These are phyloP conservation scores for Monopterus albus DNA, from an alignment of 2,113 vertebrate species.

Conservation along the genomic window DNA sequence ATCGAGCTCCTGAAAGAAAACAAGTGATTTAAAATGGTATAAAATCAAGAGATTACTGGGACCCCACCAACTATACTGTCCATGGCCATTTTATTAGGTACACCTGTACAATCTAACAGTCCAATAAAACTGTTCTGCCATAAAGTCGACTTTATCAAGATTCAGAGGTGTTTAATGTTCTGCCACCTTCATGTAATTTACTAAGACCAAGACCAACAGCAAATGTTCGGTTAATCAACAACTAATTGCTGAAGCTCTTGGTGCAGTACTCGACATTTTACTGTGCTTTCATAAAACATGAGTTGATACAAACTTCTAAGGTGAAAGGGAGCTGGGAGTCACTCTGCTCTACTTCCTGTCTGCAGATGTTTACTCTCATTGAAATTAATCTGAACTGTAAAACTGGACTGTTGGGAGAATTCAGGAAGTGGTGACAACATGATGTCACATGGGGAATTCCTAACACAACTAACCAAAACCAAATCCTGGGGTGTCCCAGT, in stretches of 20 bases:
- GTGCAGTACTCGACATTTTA: neutral
- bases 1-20: slow-evolving; percentile 89
- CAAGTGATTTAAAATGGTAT: neutral
- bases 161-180: too few species aligned
- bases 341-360: neutral
- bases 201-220: too few species aligned
- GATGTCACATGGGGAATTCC: neutral
- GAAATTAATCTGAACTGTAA: neutral
- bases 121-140: neutral
- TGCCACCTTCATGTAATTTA: too few species aligned
- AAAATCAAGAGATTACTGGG: neutral
- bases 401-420: slow-evolving; percentile 2
- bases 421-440: neutral
- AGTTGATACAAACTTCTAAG: too few species aligned
- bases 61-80: too few species aligned
- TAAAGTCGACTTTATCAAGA: too few species aligned
- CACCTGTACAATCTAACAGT: too few species aligned
- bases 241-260: too few species aligned
- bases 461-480: neutral
- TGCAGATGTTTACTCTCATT: neutral
- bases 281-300: neutral
- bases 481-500: neutral
- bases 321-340: neutral
- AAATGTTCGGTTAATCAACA: too few species aligned
- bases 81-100: neutral